Conservation (phyloP, 2,888 invertebrate species). For the Seira sanloemensis region DNA sequence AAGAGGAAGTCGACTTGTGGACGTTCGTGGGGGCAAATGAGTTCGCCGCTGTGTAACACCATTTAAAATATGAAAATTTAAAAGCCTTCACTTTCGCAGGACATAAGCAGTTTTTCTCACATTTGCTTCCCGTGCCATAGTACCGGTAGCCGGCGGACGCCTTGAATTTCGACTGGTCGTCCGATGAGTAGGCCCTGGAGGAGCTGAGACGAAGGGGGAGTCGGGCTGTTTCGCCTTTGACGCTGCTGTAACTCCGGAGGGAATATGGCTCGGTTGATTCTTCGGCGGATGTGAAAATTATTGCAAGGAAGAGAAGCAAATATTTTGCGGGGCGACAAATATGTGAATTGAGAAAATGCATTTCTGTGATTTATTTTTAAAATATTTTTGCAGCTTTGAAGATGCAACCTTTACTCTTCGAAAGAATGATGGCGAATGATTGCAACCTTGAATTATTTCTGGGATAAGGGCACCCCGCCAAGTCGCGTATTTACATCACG, state of each 20-base stretch:
- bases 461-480: no score
- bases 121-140: constrained; percentile 49
- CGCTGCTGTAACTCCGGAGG: background rate
- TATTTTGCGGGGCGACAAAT: no score
- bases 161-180: background rate
- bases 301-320: no score
- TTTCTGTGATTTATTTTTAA: no score
- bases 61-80: background rate
- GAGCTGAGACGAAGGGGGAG: background rate
- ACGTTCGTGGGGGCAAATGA: constrained; percentile 51
- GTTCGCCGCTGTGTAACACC: constrained; percentile 29
- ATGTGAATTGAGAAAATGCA: no score
- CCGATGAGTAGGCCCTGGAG: constrained; percentile 15
- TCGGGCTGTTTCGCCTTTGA: constrained; percentile 26
- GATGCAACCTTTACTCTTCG: no score
- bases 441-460: no score
- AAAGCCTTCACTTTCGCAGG: background rate
- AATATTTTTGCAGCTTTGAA: no score
- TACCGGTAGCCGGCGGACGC: constrained; percentile 32
- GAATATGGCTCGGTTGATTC: background rate
- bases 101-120: constrained; percentile 12
- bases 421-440: no score
- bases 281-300: no score
- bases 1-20: constrained; percentile 41
- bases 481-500: no score